Base-by-base conservation (phyloP, 1,140 invertebrate species). In the Pomacea maculata region DNA sequence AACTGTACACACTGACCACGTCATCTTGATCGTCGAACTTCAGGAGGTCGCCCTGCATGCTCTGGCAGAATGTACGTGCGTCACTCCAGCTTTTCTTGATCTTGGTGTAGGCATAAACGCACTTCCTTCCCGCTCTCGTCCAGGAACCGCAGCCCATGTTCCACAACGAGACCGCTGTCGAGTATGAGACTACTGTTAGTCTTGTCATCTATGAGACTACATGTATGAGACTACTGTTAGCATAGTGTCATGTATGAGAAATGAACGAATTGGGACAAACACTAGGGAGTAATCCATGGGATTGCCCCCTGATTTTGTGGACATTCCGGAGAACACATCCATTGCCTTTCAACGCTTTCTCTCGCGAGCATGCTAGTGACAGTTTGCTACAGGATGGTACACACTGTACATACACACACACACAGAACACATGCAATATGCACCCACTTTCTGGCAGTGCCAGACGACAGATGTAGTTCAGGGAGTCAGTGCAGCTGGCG, bases 71-170 rank as follows among this genome's bases (percentile, higher is more conserved):
- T 15, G 71, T 29, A 1, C 63, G 57, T 25, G 82, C 81, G 10
- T 78, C 68, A 9, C 21, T 45, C 77, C 82, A 81, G 25, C 75
- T 82, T 52, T 78, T 74, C 17, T 21, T 45, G 29, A 63, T 55
- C 15, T 54, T 65, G 14, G 57, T 74, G 68, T 84, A 78, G 67
- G 83, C 82, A 2, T 78, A 72, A 21, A 85, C 81, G 63, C 85
- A 86, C 67, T 85, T 86, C 17, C 75, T 77, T 21, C 85, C 85
- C 19, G 79, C 85, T 57, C 85, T 63, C 12, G 82, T 70, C 85
- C 83, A 85, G 19, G 68, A 65, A 8, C 75, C 71, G 34, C 85
- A 86, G 2, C 85, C 85, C 14, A 85, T n/a, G 73, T 84, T 80
- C 61, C 79, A 79, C 17, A 34, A 25, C 21, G 7, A 6, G 17